phyloP scores from a whole-genome alignment of 2,888 invertebrate genomes.

The Cryptocheilus praepositus region DNA sequence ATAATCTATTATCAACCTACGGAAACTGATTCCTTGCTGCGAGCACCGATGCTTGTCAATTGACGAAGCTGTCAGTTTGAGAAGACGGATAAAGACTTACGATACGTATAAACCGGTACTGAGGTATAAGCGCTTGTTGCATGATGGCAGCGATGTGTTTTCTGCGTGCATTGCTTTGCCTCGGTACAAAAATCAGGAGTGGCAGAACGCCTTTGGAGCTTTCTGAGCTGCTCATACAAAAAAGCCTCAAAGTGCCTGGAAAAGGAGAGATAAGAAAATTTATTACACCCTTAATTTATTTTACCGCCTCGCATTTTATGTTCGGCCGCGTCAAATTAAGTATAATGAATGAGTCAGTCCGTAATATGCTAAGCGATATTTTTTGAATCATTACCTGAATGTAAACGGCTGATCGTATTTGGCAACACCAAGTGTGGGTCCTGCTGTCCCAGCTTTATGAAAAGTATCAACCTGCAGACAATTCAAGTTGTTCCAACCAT shows the following conservation, averaged over 20 bases:
- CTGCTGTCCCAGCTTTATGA: constrained; percentile 70
- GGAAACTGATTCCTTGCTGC: constrained; percentile 52
- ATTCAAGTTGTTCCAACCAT: neutral
- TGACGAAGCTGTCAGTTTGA: neutral
- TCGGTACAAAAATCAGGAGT: constrained; percentile 79
- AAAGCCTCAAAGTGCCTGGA: constrained; percentile 86
- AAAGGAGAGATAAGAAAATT: constrained; percentile 58
- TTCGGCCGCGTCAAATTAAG: too few species aligned
- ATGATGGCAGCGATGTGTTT: constrained; percentile 92
- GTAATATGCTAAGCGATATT: too few species aligned
- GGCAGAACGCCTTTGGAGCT: constrained; percentile 82
- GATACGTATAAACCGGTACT: constrained; percentile 79
- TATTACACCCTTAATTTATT: too few species aligned
- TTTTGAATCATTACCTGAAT: constrained; percentile 60
- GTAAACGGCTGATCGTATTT: constrained; percentile 71
- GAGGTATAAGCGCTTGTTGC: constrained; percentile 94
- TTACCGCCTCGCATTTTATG: too few species aligned
- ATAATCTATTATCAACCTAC: constrained; percentile 71
- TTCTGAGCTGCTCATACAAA: constrained; percentile 89
- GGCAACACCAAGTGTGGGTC: constrained; percentile 69
- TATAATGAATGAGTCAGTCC: too few species aligned
- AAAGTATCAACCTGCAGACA: constrained; percentile 67
- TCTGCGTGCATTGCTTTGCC: constrained; percentile 88
- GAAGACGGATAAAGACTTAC: constrained; percentile 54
- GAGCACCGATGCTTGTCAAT: neutral